Evolutionary conservation across 2,113 vertebrate species (phyloP).

Genomic region (Melanostigma gelatinosum): DNA sequence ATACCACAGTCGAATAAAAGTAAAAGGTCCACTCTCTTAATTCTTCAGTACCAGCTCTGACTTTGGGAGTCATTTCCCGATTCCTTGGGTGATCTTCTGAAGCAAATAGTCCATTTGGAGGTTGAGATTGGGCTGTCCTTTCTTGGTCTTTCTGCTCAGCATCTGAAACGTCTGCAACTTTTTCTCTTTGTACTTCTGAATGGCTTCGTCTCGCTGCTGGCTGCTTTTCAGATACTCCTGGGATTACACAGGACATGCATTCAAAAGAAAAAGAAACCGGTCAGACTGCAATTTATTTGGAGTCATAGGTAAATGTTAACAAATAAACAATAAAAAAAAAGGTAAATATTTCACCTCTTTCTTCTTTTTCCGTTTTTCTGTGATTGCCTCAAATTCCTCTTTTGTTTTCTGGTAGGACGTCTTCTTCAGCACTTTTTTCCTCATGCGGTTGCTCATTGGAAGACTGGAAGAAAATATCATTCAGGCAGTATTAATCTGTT

Average conservation of each 20-base stretch:
- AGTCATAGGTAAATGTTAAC: not conserved
- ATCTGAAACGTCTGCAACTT: conserved; percentile 92
- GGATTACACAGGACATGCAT: not conserved
- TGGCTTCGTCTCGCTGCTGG: conserved; percentile 88
- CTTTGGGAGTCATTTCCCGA: conserved; percentile 56
- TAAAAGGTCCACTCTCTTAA: not conserved
- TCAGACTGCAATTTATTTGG: not conserved
- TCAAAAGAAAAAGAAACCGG: not conserved
- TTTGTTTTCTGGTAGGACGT: conserved; percentile 91
- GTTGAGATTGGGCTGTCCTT: conserved; percentile 97
- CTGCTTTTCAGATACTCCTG: conserved; percentile 88
- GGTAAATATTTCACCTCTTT: conserved; percentile 84
- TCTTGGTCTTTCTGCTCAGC: conserved; percentile 93
- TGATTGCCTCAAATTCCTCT: conserved; percentile 88
- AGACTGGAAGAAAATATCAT: conserved; percentile 52
- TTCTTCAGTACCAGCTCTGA: not conserved
- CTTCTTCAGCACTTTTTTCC: conserved; percentile 85
- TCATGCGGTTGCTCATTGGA: conserved; percentile 75
- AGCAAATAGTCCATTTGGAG: conserved; percentile 95
- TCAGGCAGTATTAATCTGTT: not conserved
- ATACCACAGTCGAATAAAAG: not conserved
- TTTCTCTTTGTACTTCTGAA: conserved; percentile 89
- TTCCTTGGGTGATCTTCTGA: conserved; percentile 89
- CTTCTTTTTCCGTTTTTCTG: conserved; percentile 84
- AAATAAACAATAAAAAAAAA: not conserved